Percentiles rank a stretch among this genome's conserved stretches.
Conservation (phyloP, 2,113 vertebrate species). For the Oryzias celebensis region DNA sequence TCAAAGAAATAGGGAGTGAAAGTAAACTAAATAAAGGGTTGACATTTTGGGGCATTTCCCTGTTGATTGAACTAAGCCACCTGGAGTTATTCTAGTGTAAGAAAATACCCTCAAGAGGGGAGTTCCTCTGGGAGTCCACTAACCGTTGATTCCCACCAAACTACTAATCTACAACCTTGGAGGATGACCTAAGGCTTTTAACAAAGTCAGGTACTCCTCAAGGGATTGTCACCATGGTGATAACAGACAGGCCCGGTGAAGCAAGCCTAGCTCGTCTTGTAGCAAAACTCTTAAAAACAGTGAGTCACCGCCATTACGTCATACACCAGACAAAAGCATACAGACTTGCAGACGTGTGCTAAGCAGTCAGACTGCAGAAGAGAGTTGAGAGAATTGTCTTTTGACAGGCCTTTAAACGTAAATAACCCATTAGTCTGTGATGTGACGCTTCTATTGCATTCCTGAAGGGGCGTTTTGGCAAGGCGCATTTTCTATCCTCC, state of each 20-base stretch:
- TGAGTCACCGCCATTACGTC: slow-evolving; percentile 3
- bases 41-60: too few relatives aligned
- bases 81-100: too few relatives aligned
- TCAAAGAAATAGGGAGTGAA: too few relatives aligned
- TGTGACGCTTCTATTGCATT: slow-evolving; percentile 9
- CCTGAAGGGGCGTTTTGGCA: background rate
- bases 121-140: background rate
- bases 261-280: slow-evolving; percentile 24
- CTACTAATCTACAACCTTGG: slow-evolving; percentile 5
- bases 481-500: background rate
- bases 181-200: slow-evolving; percentile 36
- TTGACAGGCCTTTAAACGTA: slow-evolving; percentile 23
- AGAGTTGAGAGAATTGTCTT: slow-evolving; percentile 12
- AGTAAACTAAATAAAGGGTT: too few relatives aligned
- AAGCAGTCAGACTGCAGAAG: slow-evolving; percentile 26
- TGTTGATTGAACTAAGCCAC: too few relatives aligned
- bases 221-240: slow-evolving; percentile 25
- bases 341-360: slow-evolving; percentile 14
- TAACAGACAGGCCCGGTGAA: slow-evolving; percentile 5
- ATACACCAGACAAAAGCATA: background rate
- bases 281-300: slow-evolving; percentile 24
- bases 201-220: slow-evolving; percentile 31
- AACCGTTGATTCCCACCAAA: background rate
- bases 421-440: slow-evolving; percentile 1
- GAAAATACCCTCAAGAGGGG: background rate